These are phyloP conservation scores for Drosophila tsacasi DNA, from an alignment of 1,140 invertebrate species.

Conservation along the genomic window DNA sequence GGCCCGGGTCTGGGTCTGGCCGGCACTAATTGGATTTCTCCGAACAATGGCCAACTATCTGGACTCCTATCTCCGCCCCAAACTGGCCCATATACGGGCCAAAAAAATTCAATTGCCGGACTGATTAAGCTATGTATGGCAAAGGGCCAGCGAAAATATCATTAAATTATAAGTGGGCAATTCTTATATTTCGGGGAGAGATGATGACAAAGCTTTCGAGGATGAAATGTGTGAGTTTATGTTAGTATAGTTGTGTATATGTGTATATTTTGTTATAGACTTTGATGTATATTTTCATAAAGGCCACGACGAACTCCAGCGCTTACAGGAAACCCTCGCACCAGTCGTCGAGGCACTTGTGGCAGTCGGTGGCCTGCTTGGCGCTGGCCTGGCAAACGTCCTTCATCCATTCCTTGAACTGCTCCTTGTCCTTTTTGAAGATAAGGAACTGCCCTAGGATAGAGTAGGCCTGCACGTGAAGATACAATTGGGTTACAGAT, in stretches of 20 bases:
- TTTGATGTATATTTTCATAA: too few species aligned
- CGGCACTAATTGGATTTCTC: slow-evolving; percentile 70
- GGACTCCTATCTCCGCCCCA: slow-evolving; percentile 16
- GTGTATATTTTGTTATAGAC: too few species aligned
- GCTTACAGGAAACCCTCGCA: slow-evolving; percentile 96
- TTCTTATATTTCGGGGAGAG: too few species aligned
- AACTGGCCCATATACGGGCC: too few species aligned
- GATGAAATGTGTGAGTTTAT: background rate
- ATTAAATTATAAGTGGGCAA: too few species aligned
- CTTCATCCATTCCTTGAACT: slow-evolving; percentile 99
- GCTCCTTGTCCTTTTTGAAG: slow-evolving; percentile 97
- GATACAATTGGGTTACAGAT: background rate
- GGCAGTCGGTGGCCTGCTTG: slow-evolving; percentile 97
- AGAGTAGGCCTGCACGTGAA: slow-evolving; percentile 95
- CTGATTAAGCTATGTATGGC: slow-evolving; percentile 35
- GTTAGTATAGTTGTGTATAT: too few species aligned
- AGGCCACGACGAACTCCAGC: too few species aligned
- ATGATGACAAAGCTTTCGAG: background rate
- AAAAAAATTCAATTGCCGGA: slow-evolving; percentile 35
- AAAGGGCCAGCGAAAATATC: slow-evolving; percentile 17
- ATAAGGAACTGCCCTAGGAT: slow-evolving; percentile 98
- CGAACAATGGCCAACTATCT: slow-evolving; percentile 42
- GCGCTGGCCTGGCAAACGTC: slow-evolving; percentile 94
- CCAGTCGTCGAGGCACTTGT: slow-evolving; percentile 97
- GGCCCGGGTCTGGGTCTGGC: slow-evolving; percentile 1